Evolutionary conservation across 1,140 invertebrate genomes (phyloP).

Genomic region (Rhopalosiphum maidis): DNA sequence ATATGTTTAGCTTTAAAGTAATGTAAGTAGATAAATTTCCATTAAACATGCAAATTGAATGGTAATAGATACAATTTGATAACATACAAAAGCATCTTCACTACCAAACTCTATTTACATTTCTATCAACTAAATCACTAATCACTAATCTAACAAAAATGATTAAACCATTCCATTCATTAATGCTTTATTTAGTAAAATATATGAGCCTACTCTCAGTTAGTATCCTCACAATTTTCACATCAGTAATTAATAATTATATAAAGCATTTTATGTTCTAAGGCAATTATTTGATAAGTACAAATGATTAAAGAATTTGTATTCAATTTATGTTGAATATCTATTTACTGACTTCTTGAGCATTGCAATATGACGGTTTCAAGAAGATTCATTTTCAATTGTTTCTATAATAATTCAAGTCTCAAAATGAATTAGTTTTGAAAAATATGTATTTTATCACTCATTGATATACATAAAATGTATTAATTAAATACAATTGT

Average conservation of each 20-base stretch:
- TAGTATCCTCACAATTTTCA: constrained; percentile 65
- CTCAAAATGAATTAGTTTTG: constrained; percentile 84
- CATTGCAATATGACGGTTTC: constrained; percentile 68
- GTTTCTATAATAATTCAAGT: constrained; percentile 88
- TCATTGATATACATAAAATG: no score
- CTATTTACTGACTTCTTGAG: constrained; percentile 67
- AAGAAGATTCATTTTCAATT: constrained; percentile 76
- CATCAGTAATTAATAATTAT: constrained; percentile 61
- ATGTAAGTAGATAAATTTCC: no score
- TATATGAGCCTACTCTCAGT: constrained; percentile 63
- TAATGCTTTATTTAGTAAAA: no score
- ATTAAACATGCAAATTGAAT: constrained; percentile 54
- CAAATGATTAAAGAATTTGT: constrained; percentile 63
- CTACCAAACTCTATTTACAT: no score
- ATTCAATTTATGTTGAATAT: constrained; percentile 64
- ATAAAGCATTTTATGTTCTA: no score
- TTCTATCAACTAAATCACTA: no score
- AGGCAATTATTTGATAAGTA: constrained; percentile 66
- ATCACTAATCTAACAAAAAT: no score
- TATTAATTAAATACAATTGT: no score
- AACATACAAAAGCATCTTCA: constrained; percentile 55
- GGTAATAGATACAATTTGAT: constrained; percentile 38
- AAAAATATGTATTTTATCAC: not conserved
- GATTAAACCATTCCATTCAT: no score
- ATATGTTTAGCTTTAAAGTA: no score